phyloP scores from a whole-genome alignment of 2,113 vertebrate species.

The Sciurus niger region DNA sequence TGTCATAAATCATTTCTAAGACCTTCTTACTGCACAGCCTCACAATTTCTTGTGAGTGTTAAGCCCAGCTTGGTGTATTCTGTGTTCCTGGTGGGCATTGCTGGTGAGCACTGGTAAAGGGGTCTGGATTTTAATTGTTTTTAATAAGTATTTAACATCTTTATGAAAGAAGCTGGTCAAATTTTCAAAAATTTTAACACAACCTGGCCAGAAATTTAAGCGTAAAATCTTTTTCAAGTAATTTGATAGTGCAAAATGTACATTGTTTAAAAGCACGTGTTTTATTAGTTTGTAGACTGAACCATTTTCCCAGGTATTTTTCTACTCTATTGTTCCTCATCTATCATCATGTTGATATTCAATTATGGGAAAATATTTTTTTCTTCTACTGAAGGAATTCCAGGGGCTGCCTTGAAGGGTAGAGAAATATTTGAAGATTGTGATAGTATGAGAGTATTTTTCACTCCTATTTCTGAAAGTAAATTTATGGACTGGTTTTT shows the following conservation, averaged over 20 bases:
- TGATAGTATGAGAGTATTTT: not conserved
- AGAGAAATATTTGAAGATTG: not conserved
- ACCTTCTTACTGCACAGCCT: too few relatives aligned
- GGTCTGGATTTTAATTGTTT: not conserved
- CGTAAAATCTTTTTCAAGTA: not conserved
- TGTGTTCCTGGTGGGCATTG: not conserved
- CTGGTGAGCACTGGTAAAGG: not conserved
- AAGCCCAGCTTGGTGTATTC: not conserved
- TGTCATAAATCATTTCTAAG: not conserved
- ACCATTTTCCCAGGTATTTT: not conserved
- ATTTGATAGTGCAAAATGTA: not conserved
- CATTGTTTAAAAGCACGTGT: not conserved
- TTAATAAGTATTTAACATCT: not conserved
- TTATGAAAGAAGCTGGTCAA: not conserved
- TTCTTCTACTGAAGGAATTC: not conserved
- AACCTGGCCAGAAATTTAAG: not conserved
- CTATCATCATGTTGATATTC: not conserved
- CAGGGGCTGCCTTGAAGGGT: not conserved
- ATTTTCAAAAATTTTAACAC: not conserved
- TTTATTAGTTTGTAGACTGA: constrained; percentile 27
- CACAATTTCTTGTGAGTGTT: not conserved
- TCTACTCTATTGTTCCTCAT: not conserved
- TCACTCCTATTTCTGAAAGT: not conserved
- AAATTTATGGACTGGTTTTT: not conserved
- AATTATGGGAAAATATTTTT: constrained; percentile 21